These are phyloP conservation scores for human DNA, from an alignment of 2,113 vertebrate genomes.

Conservation along the genomic window GRCh38 chrX:139644501-139645000, in stretches of 20 bases:
- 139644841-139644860: not conserved
- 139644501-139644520: not conserved
- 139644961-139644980: not conserved
- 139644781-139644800: not conserved
- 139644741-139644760: constrained; percentile 9
- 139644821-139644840: not conserved
- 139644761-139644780: not conserved
- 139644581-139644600: not conserved
- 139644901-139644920: not conserved
- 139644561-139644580: not conserved
- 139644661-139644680: not conserved
- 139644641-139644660: not conserved
- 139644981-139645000: not conserved
- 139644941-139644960: not conserved
- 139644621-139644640: not conserved
- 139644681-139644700: not conserved
- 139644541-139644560: not conserved
- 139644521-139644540: constrained; percentile 13
- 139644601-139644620: not conserved
- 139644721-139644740: not conserved
- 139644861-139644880: not conserved
- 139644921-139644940: not conserved
- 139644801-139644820: not conserved
- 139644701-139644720: not conserved
- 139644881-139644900: not conserved